These are phyloP conservation scores for Monopis laevigella DNA, from an alignment of 2,888 invertebrate species.

Conservation along the genomic window DNA sequence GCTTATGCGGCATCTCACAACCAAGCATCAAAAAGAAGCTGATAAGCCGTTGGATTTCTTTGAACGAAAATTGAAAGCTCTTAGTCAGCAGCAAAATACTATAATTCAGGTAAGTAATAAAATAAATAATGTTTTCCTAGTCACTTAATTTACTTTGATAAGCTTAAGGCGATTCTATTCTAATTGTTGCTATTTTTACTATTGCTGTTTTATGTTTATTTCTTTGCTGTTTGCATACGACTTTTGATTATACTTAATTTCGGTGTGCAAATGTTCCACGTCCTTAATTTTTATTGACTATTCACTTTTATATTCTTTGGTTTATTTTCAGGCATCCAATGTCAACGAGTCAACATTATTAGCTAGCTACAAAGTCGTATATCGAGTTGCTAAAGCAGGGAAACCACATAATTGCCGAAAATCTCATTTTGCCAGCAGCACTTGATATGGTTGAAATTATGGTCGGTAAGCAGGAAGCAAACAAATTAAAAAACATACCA, in stretches of 20 bases:
- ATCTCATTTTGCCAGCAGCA: conserved; percentile 22
- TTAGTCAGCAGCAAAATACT: conserved; percentile 14
- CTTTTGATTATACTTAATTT: no score
- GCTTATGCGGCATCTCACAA: conserved; percentile 18
- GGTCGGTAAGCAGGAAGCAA: conserved; percentile 21
- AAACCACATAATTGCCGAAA: conserved; percentile 23
- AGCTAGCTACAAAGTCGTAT: conserved; percentile 19
- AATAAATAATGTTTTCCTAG: no score
- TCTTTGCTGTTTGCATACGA: no score
- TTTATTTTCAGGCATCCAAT: no score
- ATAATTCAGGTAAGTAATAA: conserved; percentile 16
- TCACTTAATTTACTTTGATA: no score
- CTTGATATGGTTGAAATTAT: conserved; percentile 21
- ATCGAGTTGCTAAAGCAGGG: conserved; percentile 21
- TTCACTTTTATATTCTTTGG: no score
- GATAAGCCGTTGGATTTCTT: conserved; percentile 15
- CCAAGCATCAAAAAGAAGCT: conserved; percentile 19
- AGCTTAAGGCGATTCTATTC: no score
- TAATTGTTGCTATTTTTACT: no score
- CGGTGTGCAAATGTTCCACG: no score
- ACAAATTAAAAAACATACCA: conserved; percentile 26
- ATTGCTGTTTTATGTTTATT: no score
- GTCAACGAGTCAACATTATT: conserved; percentile 19
- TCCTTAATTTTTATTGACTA: no score
- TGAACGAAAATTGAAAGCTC: conserved; percentile 17